Conservation (phyloP, 1,140 invertebrate genomes). For the Melanaphis sacchari region DNA sequence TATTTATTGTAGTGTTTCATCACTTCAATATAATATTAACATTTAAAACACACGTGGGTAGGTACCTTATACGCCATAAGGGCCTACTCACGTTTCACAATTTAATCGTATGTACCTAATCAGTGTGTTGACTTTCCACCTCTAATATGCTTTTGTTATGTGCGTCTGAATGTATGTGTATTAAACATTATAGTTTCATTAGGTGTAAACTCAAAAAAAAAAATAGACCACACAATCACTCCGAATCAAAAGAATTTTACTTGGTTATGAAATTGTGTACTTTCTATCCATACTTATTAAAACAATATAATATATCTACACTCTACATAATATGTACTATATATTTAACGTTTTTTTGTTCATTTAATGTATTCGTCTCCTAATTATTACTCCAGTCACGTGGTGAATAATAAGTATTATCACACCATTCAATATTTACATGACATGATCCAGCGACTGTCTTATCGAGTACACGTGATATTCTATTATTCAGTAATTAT, state of each 20-base stretch:
- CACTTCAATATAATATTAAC: neutral
- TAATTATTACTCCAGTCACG: conserved; percentile 12
- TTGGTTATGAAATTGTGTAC: neutral
- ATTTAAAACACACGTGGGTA: neutral
- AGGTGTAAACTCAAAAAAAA: neutral
- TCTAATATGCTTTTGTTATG: neutral
- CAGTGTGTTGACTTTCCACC: neutral
- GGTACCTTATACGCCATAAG: neutral
- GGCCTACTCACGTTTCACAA: neutral
- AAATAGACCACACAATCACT: neutral
- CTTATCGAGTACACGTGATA: neutral
- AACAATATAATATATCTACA: neutral
- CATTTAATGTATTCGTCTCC: neutral
- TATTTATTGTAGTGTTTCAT: neutral
- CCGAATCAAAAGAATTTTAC: neutral
- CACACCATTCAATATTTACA: neutral
- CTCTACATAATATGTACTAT: neutral
- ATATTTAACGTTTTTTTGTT: neutral
- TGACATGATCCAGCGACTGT: neutral
- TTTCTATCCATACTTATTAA: neutral
- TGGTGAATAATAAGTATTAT: neutral
- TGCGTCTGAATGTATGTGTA: neutral
- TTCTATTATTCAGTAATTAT: neutral
- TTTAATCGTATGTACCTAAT: neutral
- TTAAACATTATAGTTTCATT: neutral